phyloP scores from a whole-genome alignment of 2,888 invertebrate genomes.

The Subacronicta megacephala region DNA sequence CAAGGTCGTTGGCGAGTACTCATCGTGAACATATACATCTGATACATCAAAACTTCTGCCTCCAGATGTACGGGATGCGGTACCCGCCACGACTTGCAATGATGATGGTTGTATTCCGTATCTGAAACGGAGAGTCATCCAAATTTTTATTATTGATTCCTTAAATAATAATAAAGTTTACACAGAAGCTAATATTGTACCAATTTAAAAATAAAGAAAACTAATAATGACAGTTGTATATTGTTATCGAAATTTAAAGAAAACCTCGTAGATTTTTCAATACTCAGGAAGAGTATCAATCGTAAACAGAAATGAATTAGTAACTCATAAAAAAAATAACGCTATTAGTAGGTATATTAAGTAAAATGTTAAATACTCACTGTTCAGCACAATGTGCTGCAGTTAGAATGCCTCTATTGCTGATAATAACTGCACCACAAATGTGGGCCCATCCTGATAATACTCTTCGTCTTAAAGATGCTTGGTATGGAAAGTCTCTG shows the following conservation, averaged over 20 bases:
- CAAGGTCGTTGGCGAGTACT: conserved; percentile 68
- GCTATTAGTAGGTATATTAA: too few species aligned
- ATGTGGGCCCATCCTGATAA: conserved; percentile 72
- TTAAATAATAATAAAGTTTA: too few species aligned
- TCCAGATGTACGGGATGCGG: conserved; percentile 69
- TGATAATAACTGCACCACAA: conserved; percentile 81
- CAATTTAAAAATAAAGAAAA: too few species aligned
- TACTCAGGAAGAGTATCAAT: too few species aligned
- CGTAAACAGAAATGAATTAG: too few species aligned
- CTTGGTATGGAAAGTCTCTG: conserved; percentile 81
- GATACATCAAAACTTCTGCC: conserved; percentile 73
- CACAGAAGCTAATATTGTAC: too few species aligned
- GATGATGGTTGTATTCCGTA: conserved; percentile 62
- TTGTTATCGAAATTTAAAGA: too few species aligned
- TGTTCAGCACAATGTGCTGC: conserved; percentile 80
- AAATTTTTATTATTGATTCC: neutral
- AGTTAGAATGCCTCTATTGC: conserved; percentile 69
- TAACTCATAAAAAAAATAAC: too few species aligned
- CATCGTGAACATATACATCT: conserved; percentile 68
- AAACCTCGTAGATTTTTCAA: too few species aligned
- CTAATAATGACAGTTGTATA: too few species aligned
- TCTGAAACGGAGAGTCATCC: conserved; percentile 59
- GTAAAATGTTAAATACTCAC: conserved; percentile 60
- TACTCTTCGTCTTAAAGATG: conserved; percentile 67
- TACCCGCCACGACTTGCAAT: conserved; percentile 74